Conservation (phyloP, 64 coral and sea anemone genomes). For the Dendrophyllia cribrosa region DNA sequence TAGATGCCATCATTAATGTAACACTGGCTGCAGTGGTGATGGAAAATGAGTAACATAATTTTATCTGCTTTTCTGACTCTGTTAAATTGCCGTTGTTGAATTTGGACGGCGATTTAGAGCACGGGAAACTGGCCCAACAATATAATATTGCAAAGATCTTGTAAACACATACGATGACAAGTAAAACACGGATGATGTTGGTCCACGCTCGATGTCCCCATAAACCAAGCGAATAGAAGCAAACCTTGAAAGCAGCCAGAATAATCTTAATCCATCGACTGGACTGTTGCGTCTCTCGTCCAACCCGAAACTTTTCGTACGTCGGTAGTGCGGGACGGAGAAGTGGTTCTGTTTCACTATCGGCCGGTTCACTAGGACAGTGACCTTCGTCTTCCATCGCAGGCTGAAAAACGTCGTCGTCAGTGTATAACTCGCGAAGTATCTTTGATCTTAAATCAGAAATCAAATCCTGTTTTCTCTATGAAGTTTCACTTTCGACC, state of each 20-base stretch:
- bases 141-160: conserved; percentile 8
- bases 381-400: too few species aligned
- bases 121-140: background rate
- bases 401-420: too few species aligned
- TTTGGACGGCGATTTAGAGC: conserved; percentile 30
- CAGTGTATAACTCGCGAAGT: too few species aligned
- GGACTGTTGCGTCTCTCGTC: background rate
- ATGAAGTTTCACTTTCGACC: too few species aligned
- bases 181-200: background rate
- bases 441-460: too few species aligned
- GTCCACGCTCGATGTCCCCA: conserved; percentile 44
- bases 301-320: background rate
- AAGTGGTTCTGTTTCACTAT: background rate
- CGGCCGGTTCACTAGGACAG: too few species aligned
- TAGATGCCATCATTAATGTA: background rate
- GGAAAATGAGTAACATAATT: conserved; percentile 23
- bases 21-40: background rate
- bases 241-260: background rate
- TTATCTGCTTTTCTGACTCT: background rate
- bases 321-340: background rate
- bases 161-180: conserved; percentile 44
- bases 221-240: conserved; percentile 20
- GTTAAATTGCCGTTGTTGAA: conserved; percentile 49
- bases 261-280: background rate
- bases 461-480: too few species aligned